Percentiles rank a stretch among this genome's conserved stretches.
These are phyloP conservation scores for Brachyopa scutellaris DNA, from an alignment of 2,888 invertebrate species.

Conservation along the genomic window DNA sequence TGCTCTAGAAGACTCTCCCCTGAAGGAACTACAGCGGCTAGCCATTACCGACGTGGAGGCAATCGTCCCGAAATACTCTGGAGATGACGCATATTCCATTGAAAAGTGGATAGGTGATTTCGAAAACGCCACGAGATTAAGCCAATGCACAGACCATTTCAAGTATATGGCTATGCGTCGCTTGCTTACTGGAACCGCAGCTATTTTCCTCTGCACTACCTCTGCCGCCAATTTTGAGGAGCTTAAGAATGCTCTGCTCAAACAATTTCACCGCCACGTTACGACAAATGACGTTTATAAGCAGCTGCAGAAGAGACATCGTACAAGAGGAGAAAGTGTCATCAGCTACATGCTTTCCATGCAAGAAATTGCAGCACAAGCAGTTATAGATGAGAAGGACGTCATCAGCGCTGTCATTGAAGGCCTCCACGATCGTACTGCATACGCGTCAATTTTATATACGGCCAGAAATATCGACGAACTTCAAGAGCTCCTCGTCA, in stretches of 20 bases:
- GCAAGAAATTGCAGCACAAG: no score
- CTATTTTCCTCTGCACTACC: no score
- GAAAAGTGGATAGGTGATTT: no score
- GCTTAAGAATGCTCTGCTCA: no score
- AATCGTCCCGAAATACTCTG: conserved; percentile 25
- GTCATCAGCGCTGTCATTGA: conserved; percentile 3
- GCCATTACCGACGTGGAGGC: conserved; percentile 15
- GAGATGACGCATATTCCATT: no score
- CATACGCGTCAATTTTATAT: not conserved
- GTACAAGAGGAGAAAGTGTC: not conserved
- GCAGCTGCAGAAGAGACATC: conserved; percentile 1
- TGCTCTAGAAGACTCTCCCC: not conserved
- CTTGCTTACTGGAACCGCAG: not conserved
- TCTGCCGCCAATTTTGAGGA: no score
- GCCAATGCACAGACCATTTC: not conserved
- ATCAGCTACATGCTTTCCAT: no score
- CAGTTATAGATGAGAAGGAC: not conserved
- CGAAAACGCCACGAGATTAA: not conserved
- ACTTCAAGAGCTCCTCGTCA: conserved; percentile 4
- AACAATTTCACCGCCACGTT: not conserved
- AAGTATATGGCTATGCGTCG: no score
- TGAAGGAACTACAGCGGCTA: not conserved
- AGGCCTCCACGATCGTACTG: not conserved
- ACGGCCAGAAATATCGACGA: conserved; percentile 3
- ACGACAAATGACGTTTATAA: conserved; percentile 7